phyloP scores from a whole-genome alignment of 2,797 vertebrate species.

The Hephaestus fuliginosus region DNA sequence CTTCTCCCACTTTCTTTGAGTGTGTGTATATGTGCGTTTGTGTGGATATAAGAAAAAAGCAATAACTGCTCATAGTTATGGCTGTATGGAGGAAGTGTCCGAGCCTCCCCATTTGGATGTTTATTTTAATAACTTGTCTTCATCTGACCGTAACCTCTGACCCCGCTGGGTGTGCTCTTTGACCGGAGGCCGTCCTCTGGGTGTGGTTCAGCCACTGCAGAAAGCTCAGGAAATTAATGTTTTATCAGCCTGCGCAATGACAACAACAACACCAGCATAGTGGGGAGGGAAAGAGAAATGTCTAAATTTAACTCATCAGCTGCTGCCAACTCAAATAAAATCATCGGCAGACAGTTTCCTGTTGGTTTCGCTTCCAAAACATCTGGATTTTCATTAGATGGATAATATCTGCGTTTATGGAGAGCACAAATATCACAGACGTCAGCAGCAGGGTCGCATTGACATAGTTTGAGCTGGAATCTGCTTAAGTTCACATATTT shows the following conservation, averaged over 20 bases:
- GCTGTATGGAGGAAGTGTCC: slow-evolving; percentile 20
- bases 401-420: slow-evolving; percentile 43
- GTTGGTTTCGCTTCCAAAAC: slow-evolving; percentile 53
- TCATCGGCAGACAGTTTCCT: slow-evolving; percentile 59
- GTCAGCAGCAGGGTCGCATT: slow-evolving; percentile 11
- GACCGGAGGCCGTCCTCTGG: slow-evolving; percentile 62
- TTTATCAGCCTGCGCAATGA: slow-evolving; percentile 80
- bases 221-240: slow-evolving; percentile 83
- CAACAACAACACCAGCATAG: slow-evolving; percentile 71
- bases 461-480: slow-evolving; percentile 6
- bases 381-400: slow-evolving; percentile 39
- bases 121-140: slow-evolving; percentile 65
- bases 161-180: slow-evolving; percentile 55
- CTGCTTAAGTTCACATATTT: slow-evolving; percentile 12
- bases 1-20: neutral
- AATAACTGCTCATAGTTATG: slow-evolving; percentile 36
- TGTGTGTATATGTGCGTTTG: slow-evolving; percentile 11
- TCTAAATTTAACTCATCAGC: slow-evolving; percentile 81
- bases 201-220: slow-evolving; percentile 69
- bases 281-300: slow-evolving; percentile 61
- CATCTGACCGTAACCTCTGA: slow-evolving; percentile 62
- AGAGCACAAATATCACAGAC: slow-evolving; percentile 29
- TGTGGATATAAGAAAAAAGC: slow-evolving; percentile 13
- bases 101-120: slow-evolving; percentile 32
- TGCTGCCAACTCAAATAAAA: slow-evolving; percentile 77